phyloP scores from a whole-genome alignment of 2,113 vertebrate species.

The Oncorhynchus gorbuscha region DNA sequence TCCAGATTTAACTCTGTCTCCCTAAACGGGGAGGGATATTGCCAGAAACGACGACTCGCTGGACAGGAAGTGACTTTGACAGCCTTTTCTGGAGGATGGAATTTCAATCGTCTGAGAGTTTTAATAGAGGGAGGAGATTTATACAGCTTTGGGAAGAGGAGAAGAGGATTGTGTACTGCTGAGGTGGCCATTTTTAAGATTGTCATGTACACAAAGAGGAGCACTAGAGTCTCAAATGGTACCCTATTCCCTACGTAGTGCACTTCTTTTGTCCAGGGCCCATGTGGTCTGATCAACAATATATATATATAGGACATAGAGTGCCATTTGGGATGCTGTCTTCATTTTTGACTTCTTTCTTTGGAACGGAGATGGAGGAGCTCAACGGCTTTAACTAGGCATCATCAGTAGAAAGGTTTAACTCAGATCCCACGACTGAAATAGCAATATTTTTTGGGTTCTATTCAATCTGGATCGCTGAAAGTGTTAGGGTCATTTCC shows the following conservation, averaged over 20 bases:
- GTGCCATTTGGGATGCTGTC: too few species aligned
- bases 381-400: too few species aligned
- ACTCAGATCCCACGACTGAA: too few species aligned
- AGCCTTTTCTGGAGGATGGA: constrained; percentile 61
- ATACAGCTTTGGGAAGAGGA: constrained; percentile 53
- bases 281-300: too few species aligned
- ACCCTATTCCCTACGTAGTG: constrained; percentile 34
- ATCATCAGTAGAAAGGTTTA: too few species aligned
- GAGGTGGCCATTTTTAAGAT: constrained; percentile 57
- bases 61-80: constrained; percentile 60
- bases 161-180: constrained; percentile 44
- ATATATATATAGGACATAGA: too few species aligned
- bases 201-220: constrained; percentile 62
- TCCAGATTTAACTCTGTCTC: constrained; percentile 52
- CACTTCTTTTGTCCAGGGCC: background rate
- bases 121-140: constrained; percentile 70
- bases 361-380: too few species aligned
- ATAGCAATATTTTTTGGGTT: too few species aligned
- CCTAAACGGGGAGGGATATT: constrained; percentile 56
- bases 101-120: constrained; percentile 57
- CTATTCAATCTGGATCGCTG: too few species aligned
- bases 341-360: too few species aligned
- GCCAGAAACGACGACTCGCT: constrained; percentile 51
- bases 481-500: too few species aligned
- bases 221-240: constrained; percentile 45